Evolutionary conservation across 2,113 vertebrate genomes (phyloP).

Genomic region (Spea multiplicata): DNA sequence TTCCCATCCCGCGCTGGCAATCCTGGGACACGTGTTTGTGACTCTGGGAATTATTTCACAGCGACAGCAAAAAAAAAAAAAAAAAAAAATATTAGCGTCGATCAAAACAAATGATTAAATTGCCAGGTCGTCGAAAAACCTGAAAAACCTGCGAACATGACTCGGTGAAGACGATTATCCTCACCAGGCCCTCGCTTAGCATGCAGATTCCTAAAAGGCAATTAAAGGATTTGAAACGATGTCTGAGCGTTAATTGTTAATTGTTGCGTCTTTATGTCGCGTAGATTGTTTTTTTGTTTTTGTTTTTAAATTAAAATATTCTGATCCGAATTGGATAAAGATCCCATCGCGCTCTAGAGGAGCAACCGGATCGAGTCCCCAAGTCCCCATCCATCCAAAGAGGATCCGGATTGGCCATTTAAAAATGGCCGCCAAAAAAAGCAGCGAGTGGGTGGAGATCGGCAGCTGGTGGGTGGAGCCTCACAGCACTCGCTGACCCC

Average conservation of each 20-base stretch:
- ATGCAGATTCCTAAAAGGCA: conserved; percentile 16
- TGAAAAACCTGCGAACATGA: conserved; percentile 13
- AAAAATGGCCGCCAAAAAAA: no score
- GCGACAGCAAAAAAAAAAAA: neutral
- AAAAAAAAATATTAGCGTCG: neutral
- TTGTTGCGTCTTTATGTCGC: neutral
- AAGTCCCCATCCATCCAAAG: no score
- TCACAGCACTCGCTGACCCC: no score
- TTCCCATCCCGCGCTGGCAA: no score
- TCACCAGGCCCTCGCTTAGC: conserved; percentile 20
- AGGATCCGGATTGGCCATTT: no score
- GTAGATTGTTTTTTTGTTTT: neutral
- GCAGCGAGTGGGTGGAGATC: no score
- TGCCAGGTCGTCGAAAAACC: conserved; percentile 13
- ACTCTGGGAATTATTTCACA: neutral
- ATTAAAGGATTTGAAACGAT: conserved; percentile 18
- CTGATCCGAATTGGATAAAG: no score
- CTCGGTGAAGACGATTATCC: conserved; percentile 25
- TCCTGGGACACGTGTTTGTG: neutral
- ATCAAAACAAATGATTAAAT: conserved; percentile 9
- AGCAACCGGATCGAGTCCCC: no score
- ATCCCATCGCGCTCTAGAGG: no score
- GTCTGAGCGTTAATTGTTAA: neutral
- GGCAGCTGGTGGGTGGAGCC: no score
- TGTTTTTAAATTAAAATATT: no score